Conservation (phyloP, 2,113 vertebrate genomes). For the Lepus europaeus region DNA sequence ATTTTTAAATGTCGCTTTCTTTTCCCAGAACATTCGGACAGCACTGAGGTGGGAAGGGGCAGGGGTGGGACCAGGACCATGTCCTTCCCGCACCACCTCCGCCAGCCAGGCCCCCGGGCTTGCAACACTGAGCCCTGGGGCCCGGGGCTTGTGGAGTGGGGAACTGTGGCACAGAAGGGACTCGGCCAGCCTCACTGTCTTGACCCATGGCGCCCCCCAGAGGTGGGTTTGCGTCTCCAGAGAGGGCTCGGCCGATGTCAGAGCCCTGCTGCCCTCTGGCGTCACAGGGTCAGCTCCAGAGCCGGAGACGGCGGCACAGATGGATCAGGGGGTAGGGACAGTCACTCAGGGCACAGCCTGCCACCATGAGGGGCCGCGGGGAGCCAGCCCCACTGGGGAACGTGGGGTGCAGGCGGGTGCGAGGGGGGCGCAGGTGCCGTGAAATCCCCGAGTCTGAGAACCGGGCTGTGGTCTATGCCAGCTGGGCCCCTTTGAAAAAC, state of each 20-base stretch:
- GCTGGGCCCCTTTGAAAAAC: neutral
- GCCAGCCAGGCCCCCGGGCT: no score
- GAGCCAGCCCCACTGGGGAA: neutral
- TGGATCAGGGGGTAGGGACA: fast-evolving
- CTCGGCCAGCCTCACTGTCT: neutral
- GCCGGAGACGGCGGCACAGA: fast-evolving
- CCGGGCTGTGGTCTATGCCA: neutral
- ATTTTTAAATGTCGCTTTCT: neutral
- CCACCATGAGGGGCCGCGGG: fast-evolving
- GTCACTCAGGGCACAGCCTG: fast-evolving
- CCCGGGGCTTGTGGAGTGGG: no score
- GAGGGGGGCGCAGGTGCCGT: no score
- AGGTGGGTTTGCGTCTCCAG: neutral
- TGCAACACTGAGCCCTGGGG: neutral
- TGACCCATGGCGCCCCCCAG: constrained; percentile 22
- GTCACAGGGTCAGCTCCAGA: neutral
- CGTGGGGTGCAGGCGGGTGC: no score
- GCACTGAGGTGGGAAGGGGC: neutral
- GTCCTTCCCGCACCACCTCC: no score
- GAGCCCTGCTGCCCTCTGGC: no score
- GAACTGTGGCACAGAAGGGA: neutral
- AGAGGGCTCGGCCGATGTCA: neutral
- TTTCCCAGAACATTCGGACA: neutral
- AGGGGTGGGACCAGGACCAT: no score
- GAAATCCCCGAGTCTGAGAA: neutral